phyloP scores from a whole-genome alignment of 1,140 invertebrate species.

The Drosophila pectinifera region DNA sequence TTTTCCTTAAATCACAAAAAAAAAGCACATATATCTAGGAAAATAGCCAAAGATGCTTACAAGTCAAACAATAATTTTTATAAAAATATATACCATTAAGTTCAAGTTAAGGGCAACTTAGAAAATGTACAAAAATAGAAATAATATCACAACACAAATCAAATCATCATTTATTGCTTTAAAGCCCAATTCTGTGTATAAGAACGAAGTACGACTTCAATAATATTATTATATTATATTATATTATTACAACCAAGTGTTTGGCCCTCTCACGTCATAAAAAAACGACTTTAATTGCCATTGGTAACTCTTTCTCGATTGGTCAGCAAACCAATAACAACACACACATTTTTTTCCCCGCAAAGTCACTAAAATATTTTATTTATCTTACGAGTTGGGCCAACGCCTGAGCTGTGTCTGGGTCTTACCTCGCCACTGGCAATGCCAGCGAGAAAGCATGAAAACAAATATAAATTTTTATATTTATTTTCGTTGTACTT shows the following conservation, averaged over 20 bases:
- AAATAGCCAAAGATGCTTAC: background rate
- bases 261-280: conserved; percentile 14
- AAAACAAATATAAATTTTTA: conserved; percentile 66
- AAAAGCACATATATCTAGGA: background rate
- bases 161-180: background rate
- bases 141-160: too few relatives aligned
- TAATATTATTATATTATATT: conserved; percentile 45
- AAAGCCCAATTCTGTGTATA: background rate
- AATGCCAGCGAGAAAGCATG: conserved; percentile 65
- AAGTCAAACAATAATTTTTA: too few relatives aligned
- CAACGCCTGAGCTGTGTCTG: conserved; percentile 32
- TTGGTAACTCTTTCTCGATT: conserved; percentile 35
- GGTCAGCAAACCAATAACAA: conserved; percentile 29
- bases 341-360: conserved; percentile 26
- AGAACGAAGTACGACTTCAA: conserved; percentile 5
- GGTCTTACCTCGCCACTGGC: conserved; percentile 64
- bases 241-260: conserved; percentile 35
- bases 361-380: conserved; percentile 52
- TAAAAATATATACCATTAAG: too few relatives aligned
- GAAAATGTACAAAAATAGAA: too few relatives aligned
- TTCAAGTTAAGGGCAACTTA: too few relatives aligned
- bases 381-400: conserved; percentile 54
- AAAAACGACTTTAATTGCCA: conserved; percentile 28
- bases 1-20: background rate
- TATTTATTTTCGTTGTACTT: conserved; percentile 48